Evolutionary conservation across 2,888 invertebrate genomes (phyloP), one percentile per base, ranked within the genome.

Genomic region (Tipula vernalis): DNA sequence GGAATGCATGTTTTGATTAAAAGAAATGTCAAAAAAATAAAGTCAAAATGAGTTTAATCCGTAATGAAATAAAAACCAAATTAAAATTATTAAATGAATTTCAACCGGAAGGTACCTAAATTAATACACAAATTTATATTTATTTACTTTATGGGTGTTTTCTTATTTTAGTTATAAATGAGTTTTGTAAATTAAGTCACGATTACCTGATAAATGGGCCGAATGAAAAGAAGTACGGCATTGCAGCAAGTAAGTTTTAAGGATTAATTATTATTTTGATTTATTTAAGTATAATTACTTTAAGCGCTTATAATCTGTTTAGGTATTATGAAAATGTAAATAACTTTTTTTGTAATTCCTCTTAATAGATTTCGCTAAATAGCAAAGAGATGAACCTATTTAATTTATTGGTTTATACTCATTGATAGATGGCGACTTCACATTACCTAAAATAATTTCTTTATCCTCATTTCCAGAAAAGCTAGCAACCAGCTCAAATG

Each of bases 131-230:
- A 15, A 13, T 85, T 85, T 12, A 6, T 1, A n/a, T 39, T 85
- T 57, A 85, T 15, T 85, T 85, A 85, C 51, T 85, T 28, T 28
- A 28, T 28, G 10, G 10, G 5, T 47, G n/a, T 8, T 39, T 44
- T 42, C 12, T 86, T n/a, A 36, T 86, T 86, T 36, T 15, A 92
- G 94, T 94, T 88, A 90, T 94, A 0, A 92, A 93, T 84, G 94
- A 94, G 89, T 93, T 95, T 88, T 95, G 94, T 89, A 94, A 94
- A 90, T 90, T 94, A 85, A 93, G 94, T 3, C 91, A 93, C 71
- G 94, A 94, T 88, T 94, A 93, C 89, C 89, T 95, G 15, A 92
- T 93, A 39, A 94, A 93, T 89, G 95, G 95, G 0, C 93, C 94
- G 10, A 94, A 94, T 89, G 89, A 91, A 13, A 93, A 93, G 88